Percentiles rank a stretch among this genome's conserved stretches.
Evolutionary conservation across 1,140 invertebrate species (phyloP).

Genomic region (Ephestia elutella): DNA sequence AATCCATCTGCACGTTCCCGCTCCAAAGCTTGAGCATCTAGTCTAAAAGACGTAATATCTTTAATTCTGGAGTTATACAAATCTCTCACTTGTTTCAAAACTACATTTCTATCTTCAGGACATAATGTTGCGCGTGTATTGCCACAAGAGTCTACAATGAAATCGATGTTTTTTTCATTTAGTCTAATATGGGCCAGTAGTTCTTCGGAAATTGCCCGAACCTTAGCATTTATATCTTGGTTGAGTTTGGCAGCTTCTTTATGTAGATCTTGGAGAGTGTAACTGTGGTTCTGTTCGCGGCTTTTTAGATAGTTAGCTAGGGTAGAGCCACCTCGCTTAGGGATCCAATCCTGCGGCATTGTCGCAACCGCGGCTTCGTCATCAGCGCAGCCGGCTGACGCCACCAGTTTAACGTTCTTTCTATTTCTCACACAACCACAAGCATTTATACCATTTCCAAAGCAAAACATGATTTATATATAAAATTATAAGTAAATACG

Average conservation of each 20-base stretch:
- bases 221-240: slow-evolving; percentile 36
- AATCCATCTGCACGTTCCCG: slow-evolving; percentile 40
- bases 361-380: slow-evolving; percentile 43
- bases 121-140: slow-evolving; percentile 13
- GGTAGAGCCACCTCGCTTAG: slow-evolving; percentile 34
- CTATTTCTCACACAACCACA: not conserved
- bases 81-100: slow-evolving; percentile 28
- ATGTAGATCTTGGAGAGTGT: slow-evolving; percentile 22
- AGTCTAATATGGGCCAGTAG: slow-evolving; percentile 38
- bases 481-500: not conserved
- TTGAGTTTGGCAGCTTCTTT: slow-evolving; percentile 32
- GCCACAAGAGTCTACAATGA: slow-evolving; percentile 24
- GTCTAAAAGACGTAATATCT: slow-evolving; percentile 36
- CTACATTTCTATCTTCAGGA: slow-evolving; percentile 25
- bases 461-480: slow-evolving; percentile 1
- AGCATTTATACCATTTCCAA: not conserved
- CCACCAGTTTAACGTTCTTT: slow-evolving; percentile 16
- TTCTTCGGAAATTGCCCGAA: slow-evolving; percentile 37
- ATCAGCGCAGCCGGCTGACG: slow-evolving; percentile 29
- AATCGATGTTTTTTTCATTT: slow-evolving; percentile 38
- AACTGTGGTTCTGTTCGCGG: slow-evolving; percentile 35
- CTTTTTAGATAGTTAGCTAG: slow-evolving; percentile 47
- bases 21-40: slow-evolving; percentile 43
- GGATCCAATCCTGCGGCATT: slow-evolving; percentile 41
- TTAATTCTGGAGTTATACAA: slow-evolving; percentile 27